Conservation (phyloP, 2,797 vertebrate species). For the Enteromius anoplus region DNA sequence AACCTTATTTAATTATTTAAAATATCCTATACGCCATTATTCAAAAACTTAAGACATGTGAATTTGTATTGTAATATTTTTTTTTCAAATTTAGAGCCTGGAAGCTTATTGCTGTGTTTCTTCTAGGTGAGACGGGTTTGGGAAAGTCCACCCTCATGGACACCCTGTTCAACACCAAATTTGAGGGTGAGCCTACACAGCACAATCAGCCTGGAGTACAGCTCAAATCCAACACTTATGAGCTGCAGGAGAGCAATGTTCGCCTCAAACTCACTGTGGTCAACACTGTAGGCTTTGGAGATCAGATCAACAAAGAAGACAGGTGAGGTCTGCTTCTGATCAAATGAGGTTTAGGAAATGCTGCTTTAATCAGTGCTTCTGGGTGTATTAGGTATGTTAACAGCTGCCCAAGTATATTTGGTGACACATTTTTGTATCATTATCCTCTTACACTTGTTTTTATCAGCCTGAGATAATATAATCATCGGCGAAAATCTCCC, state of each 20-base stretch:
- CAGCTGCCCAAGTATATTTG: no score
- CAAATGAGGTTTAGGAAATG: neutral
- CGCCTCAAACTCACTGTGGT: slow-evolving; percentile 94
- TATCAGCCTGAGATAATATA: no score
- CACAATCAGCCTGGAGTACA: slow-evolving; percentile 95
- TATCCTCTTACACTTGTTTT: no score
- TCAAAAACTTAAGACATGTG: neutral
- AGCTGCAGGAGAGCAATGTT: slow-evolving; percentile 96
- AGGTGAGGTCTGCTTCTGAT: slow-evolving; percentile 76
- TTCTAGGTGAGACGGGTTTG: slow-evolving; percentile 92
- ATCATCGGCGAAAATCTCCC: no score
- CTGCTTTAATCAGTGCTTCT: neutral
- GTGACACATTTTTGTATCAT: no score
- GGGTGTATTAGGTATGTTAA: no score
- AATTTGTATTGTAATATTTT: neutral
- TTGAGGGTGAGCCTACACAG: slow-evolving; percentile 92
- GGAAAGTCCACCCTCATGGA: slow-evolving; percentile 99
- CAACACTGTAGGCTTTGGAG: slow-evolving; percentile 93
- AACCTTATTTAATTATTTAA: neutral
- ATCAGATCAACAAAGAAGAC: slow-evolving; percentile 98
- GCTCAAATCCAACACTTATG: slow-evolving; percentile 92
- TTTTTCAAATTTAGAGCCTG: neutral
- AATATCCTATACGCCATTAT: neutral
- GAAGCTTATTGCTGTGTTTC: slow-evolving; percentile 38
- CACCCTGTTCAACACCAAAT: slow-evolving; percentile 98